Evolutionary conservation across 1,140 invertebrate species (phyloP).

Genomic region (Drosophila subpulchrella): DNA sequence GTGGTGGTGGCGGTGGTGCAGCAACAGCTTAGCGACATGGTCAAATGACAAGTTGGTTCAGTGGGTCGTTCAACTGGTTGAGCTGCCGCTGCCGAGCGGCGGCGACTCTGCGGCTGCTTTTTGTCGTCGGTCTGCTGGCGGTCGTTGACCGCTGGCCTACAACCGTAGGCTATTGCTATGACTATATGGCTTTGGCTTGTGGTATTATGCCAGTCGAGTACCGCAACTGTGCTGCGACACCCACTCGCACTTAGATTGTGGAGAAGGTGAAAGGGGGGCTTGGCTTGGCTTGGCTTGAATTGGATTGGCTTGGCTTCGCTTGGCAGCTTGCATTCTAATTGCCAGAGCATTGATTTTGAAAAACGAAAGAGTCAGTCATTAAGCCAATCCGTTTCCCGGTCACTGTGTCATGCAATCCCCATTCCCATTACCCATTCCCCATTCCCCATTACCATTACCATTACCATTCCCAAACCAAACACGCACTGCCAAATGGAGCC

Average conservation of each 20-base stretch:
- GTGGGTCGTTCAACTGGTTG: constrained; percentile 75
- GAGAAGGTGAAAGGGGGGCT: constrained; percentile 22
- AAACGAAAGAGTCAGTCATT: constrained; percentile 72
- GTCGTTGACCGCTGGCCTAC: constrained; percentile 74
- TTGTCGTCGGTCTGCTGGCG: constrained; percentile 38
- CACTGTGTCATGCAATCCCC: constrained; percentile 75
- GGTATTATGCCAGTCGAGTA: constrained; percentile 3
- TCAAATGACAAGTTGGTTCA: constrained; percentile 76
- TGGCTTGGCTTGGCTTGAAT: background rate
- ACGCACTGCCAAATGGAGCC: constrained; percentile 24
- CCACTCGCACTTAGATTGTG: background rate
- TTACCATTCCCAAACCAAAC: constrained; percentile 7
- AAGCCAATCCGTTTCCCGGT: constrained; percentile 77
- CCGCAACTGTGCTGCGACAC: constrained; percentile 2
- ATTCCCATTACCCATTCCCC: background rate
- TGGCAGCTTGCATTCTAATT: constrained; percentile 19
- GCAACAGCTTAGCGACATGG: constrained; percentile 58
- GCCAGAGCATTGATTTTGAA: constrained; percentile 60
- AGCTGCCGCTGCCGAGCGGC: constrained; percentile 27
- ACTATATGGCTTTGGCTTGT: constrained; percentile 1
- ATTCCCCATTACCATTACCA: background rate
- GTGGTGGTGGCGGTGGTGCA: background rate
- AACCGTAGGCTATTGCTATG: constrained; percentile 63
- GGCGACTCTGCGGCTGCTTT: constrained; percentile 23
- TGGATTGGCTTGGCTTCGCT: background rate